Conservation (phyloP, 2,888 invertebrate genomes). For the Caenorhabditis sulstoni region DNA sequence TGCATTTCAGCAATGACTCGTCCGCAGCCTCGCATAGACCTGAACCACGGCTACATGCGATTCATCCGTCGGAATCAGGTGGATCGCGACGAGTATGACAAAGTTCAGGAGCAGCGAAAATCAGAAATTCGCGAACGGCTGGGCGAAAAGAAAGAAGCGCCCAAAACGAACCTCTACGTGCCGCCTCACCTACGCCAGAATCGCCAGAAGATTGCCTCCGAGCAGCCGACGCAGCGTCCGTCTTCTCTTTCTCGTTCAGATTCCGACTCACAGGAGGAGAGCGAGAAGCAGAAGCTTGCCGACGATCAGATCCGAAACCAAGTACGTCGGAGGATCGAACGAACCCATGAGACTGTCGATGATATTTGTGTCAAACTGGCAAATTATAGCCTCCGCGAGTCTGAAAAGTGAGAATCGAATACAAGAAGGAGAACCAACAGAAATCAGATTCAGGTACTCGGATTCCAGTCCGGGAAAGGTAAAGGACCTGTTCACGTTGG, state of each 20-base stretch:
- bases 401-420: conserved; percentile 3
- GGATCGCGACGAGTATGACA: conserved; percentile 70
- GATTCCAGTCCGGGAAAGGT: neutral
- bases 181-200: conserved; percentile 16
- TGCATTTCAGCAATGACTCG: conserved; percentile 38
- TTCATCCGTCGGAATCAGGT: conserved; percentile 72
- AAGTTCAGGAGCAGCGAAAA: conserved; percentile 65
- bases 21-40: conserved; percentile 60
- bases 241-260: conserved; percentile 18
- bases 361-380: conserved; percentile 40
- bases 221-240: too few relatives aligned
- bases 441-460: neutral
- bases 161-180: conserved; percentile 13
- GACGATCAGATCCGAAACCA: conserved; percentile 33
- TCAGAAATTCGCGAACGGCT: conserved; percentile 53
- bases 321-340: conserved; percentile 38
- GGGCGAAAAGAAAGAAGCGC: neutral
- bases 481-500: conserved; percentile 26
- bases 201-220: neutral
- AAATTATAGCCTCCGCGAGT: conserved; percentile 25
- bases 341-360: conserved; percentile 31
- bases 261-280: conserved; percentile 31
- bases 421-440: neutral
- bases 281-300: conserved; percentile 1
- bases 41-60: conserved; percentile 72